Base-by-base conservation (phyloP, 2,797 vertebrate genomes). In the Miichthys miiuy region DNA sequence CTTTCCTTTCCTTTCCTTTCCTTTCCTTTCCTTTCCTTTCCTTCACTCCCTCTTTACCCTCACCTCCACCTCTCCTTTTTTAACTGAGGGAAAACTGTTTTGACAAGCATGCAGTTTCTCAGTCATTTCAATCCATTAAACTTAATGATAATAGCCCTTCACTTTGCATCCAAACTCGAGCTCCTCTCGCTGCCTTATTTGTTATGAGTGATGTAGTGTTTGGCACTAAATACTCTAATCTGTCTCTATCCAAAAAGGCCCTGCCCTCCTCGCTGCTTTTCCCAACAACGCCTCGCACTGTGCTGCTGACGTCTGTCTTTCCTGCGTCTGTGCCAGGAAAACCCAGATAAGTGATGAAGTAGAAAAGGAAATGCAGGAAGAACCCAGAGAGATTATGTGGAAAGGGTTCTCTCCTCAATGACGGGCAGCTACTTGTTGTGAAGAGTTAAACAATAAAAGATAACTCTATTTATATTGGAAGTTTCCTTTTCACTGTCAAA, bases 311-410 rank as follows among this genome's bases (percentile, higher is more conserved):
- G 75, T 90, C 65, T 27, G 80, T 85, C 84, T 87, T 91, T 91
- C 86, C 91, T 88, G 81, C 23, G 38, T 85, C 81, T 9, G 9
- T 84, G 87, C 87, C 88, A 85, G 83, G 88, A 89, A 90, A 90
- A 80, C 56, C 51, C 27, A 90, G 82, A 91, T 89, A 90, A 85
- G 83, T 86, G 70, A 83, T 87, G 80, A 80, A 84, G 79, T 83
- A 61, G 79, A 86, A 62, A 46, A 63, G 84, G 84, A 89, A 89
- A 84, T 50, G 44, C 61, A 79, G 87, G 80, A 87, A 72, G 76
- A 79, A 46, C 12, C 63, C 25, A 25, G 67, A 72, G 73, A 75
- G 70, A 84, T 87, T 63, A 68, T 71, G 76, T 78, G 12, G 27
- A 76, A 76, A 60, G 41, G 14, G 23, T 52, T 56, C 80, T 75